Evolutionary conservation across 30 jellyfish, hydroid and myxozoan species (phyloP), one percentile per base, ranked within the genome.

Genomic region (Aurelia sp.): DNA sequence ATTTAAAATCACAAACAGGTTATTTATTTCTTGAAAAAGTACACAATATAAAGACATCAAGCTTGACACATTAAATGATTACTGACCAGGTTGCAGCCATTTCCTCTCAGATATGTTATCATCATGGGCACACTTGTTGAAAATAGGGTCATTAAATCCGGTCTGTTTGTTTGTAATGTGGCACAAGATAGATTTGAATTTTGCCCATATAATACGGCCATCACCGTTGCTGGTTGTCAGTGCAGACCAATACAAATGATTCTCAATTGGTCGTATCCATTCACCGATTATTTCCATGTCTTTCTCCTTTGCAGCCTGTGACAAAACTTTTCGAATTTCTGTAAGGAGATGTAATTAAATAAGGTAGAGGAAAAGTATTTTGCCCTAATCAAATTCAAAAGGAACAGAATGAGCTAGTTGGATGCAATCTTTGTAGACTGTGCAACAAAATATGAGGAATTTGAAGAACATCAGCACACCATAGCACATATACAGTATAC

Each of bases 161-260:
- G 72, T 60, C 64, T 80, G 90, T 40, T 47, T 80, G 66, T 80
- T 60, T 47, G 64, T 66, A 19, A 80, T 53, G 58, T 80, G 90
- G 85, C 57, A 17, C 85, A 80, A 47, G 27, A 80, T 48, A 33
- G 82, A 80, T 30, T 63, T 63, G 82, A 80, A 80, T 35, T 63
- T 80, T 63, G 90, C 90, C 81, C 72, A 60, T 8, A 80, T 80
- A 35, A 80, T n/a, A 63, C 72, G 71, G 20, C 90, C 90, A 66
- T 80, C 82, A 63, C 82, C 90, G 63, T 63, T 38, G 90, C 82
- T 63, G 35, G 90, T 80, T n/a, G 82, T 62, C 82, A 48, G 53
- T 76, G 90, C 90, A 61, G 82, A 80, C 90, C 90, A 63, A 66
- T 27, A 60, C 58, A 80, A 48, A 65, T 80, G 90, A 60, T 80